phyloP scores from a whole-genome alignment of 2,888 invertebrate genomes.

The Yponomeuta evonymella region DNA sequence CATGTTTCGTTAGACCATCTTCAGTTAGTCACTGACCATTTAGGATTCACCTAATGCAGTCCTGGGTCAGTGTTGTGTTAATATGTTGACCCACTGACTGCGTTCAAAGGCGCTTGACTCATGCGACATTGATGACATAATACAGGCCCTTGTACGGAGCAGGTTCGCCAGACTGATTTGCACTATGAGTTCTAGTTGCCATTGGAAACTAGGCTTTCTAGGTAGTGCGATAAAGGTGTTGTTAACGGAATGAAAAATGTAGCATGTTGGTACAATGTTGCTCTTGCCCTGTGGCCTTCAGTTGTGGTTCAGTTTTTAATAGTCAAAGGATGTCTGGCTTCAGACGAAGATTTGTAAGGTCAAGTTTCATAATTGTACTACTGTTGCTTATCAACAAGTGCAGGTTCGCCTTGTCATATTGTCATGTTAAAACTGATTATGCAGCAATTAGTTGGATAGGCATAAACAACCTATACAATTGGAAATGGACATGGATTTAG shows the following conservation, averaged over 20 bases:
- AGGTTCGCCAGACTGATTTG: background rate
- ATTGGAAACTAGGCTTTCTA: background rate
- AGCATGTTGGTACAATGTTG: constrained; percentile 26
- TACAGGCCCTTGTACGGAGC: constrained; percentile 21
- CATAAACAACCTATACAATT: too few relatives aligned
- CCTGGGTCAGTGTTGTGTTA: constrained; percentile 18
- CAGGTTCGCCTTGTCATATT: too few relatives aligned
- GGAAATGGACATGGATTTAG: too few relatives aligned
- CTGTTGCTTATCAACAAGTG: background rate
- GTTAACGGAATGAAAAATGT: constrained; percentile 15
- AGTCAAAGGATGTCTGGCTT: background rate
- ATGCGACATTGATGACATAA: constrained; percentile 28
- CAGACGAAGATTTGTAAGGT: background rate
- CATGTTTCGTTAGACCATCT: constrained; percentile 6
- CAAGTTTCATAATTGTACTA: background rate
- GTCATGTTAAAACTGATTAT: too few relatives aligned
- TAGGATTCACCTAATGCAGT: constrained; percentile 14
- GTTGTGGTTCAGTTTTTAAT: background rate
- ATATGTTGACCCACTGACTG: constrained; percentile 4
- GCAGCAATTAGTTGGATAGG: too few relatives aligned
- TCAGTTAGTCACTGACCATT: constrained; percentile 15
- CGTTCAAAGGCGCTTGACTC: constrained; percentile 11
- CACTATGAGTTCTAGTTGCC: background rate
- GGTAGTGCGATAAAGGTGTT: background rate
- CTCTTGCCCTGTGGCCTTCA: constrained; percentile 29